Evolutionary conservation across 2,888 invertebrate species (phyloP).

Genomic region (Tetranychus piercei): DNA sequence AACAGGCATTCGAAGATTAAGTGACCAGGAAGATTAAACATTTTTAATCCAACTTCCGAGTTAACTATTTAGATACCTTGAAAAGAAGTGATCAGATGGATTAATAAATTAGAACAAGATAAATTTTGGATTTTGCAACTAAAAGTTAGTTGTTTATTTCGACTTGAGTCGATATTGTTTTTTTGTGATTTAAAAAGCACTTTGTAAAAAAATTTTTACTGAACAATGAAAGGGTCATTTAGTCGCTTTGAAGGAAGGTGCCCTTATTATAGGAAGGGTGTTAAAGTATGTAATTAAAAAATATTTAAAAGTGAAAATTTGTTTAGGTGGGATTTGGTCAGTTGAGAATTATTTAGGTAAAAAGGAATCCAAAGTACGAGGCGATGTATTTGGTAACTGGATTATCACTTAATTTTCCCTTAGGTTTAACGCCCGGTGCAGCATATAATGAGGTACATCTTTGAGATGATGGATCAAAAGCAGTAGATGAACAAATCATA

Average conservation of each 20-base stretch:
- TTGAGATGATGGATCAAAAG: constrained; percentile 17
- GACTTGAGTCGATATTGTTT: neutral
- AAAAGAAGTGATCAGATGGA: neutral
- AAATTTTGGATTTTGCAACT: neutral
- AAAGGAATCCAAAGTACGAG: constrained; percentile 21
- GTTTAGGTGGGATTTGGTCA: neutral
- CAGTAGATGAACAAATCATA: constrained; percentile 19
- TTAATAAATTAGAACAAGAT: neutral
- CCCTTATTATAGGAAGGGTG: neutral
- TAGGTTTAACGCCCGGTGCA: constrained; percentile 14
- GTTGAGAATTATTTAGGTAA: constrained; percentile 10
- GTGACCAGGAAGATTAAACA: neutral
- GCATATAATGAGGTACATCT: constrained; percentile 16
- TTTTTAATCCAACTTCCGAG: neutral
- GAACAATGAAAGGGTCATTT: neutral
- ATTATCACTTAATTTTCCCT: constrained; percentile 20
- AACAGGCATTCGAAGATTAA: neutral
- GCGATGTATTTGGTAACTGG: constrained; percentile 18
- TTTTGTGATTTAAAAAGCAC: neutral
- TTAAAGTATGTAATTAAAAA: neutral
- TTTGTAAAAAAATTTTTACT: neutral
- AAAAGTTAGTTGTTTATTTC: neutral
- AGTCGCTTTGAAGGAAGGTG: neutral
- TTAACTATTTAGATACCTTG: neutral
- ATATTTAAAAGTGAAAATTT: neutral